Conservation (phyloP, 92 coral and sea anemone species). For the Plumapathes pennacea region DNA sequence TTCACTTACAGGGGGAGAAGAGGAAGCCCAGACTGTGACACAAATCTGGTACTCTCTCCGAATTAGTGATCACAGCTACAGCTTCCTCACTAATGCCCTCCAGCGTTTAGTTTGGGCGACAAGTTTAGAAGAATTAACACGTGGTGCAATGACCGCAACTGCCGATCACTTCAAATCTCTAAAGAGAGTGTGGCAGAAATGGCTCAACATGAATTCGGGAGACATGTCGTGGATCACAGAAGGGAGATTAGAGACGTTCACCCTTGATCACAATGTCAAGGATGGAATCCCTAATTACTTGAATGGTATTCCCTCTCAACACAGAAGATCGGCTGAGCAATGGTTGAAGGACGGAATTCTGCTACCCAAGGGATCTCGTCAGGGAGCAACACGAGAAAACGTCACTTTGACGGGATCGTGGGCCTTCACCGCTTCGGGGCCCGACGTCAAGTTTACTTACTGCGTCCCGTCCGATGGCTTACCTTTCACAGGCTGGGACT, state of each 20-base stretch:
- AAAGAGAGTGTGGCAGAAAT: conserved; percentile 40
- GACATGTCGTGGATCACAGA: not conserved
- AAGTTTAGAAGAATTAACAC: conserved; percentile 17
- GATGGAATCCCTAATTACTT: conserved; percentile 10
- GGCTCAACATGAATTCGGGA: conserved; percentile 20
- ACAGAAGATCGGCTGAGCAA: conserved; percentile 21
- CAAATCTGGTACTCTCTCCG: not conserved
- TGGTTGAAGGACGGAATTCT: conserved; percentile 48
- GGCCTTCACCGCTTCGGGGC: not conserved
- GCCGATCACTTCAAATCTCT: conserved; percentile 25
- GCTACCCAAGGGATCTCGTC: not conserved
- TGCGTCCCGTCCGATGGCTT: not conserved
- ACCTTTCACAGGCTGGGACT: conserved; percentile 64
- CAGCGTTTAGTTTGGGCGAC: conserved; percentile 12
- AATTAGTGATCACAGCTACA: not conserved
- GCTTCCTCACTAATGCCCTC: conserved; percentile 24
- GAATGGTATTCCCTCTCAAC: conserved; percentile 28
- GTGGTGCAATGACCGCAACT: conserved; percentile 26
- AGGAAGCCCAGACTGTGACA: not conserved
- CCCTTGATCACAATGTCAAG: not conserved
- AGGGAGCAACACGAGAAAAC: conserved; percentile 18
- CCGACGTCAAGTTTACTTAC: not conserved
- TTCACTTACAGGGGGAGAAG: not conserved
- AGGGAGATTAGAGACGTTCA: conserved; percentile 7
- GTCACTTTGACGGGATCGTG: conserved; percentile 42